These are phyloP conservation scores for Alligator mississippiensis DNA, from an alignment of 2,113 vertebrate genomes.

Conservation along the genomic window DNA sequence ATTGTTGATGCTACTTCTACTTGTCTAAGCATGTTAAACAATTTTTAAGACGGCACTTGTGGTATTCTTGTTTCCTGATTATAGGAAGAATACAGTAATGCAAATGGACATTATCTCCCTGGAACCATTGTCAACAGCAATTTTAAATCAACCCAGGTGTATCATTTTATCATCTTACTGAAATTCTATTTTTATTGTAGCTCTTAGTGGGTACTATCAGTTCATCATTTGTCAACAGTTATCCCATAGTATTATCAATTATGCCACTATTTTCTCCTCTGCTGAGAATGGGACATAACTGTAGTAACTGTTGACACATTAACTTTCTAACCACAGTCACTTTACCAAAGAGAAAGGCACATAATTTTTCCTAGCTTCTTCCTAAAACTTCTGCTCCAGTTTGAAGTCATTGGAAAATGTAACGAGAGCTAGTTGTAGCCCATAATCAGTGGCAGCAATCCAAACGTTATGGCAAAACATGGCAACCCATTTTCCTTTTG, in stretches of 20 bases:
- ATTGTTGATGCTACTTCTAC: background rate
- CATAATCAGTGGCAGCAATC: background rate
- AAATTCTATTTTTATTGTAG: background rate
- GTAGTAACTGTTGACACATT: background rate
- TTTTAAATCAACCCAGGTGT: background rate
- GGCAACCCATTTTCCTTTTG: fast-evolving
- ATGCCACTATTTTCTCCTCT: background rate
- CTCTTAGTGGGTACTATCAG: background rate
- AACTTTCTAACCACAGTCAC: background rate
- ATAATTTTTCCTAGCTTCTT: background rate
- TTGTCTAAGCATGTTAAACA: background rate
- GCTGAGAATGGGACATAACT: background rate
- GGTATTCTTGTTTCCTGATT: background rate
- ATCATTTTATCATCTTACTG: background rate
- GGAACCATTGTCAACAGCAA: background rate
- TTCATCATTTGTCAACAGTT: fast-evolving
- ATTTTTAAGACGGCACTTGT: background rate
- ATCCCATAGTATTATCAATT: background rate
- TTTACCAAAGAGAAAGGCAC: fast-evolving
- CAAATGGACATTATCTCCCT: background rate
- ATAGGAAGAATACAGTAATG: fast-evolving
- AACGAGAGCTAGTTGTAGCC: background rate
- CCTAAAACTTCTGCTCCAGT: background rate
- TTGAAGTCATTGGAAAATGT: background rate
- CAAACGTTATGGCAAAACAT: background rate